Base-by-base conservation (phyloP, 2,113 vertebrate genomes). In the Rynchops niger region DNA sequence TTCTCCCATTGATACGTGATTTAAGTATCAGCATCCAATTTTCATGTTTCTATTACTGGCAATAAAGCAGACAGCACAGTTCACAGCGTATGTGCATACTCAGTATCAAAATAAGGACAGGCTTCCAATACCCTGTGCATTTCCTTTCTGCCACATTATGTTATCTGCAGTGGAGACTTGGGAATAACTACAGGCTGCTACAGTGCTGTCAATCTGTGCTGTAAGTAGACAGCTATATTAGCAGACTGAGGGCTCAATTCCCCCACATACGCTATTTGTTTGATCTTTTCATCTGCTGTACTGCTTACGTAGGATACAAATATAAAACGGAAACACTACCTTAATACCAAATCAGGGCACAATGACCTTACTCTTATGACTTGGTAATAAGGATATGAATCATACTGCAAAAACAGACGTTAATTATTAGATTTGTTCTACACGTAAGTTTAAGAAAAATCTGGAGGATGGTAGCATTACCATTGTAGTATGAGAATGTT, bases 51-150 rank as follows among this genome's bases (percentile, higher is more conserved):
- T 73, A 0, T 61, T 52, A 40, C 0, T 15, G 49, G 76, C 63
- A 80, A 12, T 58, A 77, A 77, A 66, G 40, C 53, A 83, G 67
- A 32, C 19, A 62, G 26, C 8, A 11, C 26, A 42, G 15, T 50
- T 82, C 5, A 38, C 30, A 70, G 45, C 1, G 0, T 11, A 32
- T 2, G 1, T 29, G 26, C 30, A 38, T 6, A 73, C 47, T 50
- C 45, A 30, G 0, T 15, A 87, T 19, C n/a, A 78, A 76, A 84
- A 74, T 45, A 17, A 82, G 52, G 45, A 67, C 0, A 56, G 56
- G 45, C 47, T 84, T 70, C 56, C 77, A 47, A 18, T 0, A 47
- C 2, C 32, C 13, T 10, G 2, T 36, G 34, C 43, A 52, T 12
- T 62, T 93, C 50, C 59, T 56, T 85, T 65, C 84, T 95, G 84